Percentiles rank a stretch among this genome's conserved stretches.
Conservation (phyloP, 2,797 vertebrate species). For the Enoplosus armatus region DNA sequence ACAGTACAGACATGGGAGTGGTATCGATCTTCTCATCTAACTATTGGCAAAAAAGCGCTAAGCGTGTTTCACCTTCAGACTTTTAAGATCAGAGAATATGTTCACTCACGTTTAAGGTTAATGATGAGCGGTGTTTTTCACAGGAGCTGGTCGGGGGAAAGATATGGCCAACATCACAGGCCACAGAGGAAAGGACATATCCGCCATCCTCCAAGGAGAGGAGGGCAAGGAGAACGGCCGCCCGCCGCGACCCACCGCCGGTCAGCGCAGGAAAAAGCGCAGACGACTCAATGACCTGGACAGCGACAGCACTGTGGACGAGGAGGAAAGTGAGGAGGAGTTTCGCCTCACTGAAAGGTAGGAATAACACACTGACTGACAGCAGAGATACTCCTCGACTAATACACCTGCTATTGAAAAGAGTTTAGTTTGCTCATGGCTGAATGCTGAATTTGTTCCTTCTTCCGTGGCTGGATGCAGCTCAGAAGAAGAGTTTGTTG, state of each 20-base stretch:
- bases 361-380: neutral
- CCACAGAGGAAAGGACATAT: slow-evolving; percentile 96
- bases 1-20: neutral
- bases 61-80: neutral
- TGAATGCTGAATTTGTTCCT: neutral
- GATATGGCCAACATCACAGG: slow-evolving; percentile 99
- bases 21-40: neutral
- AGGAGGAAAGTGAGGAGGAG: slow-evolving; percentile 97
- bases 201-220: slow-evolving; percentile 91
- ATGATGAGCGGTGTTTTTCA: neutral
- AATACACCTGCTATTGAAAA: neutral
- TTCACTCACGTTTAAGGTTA: neutral
- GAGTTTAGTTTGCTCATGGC: neutral
- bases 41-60: neutral
- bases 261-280: slow-evolving; percentile 91
- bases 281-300: slow-evolving; percentile 97
- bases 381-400: no score
- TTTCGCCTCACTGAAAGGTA: slow-evolving; percentile 95
- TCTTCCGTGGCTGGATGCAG: slow-evolving; percentile 67
- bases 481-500: slow-evolving; percentile 93
- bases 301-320: slow-evolving; percentile 95
- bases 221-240: slow-evolving; percentile 94
- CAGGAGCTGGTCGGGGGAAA: slow-evolving; percentile 95
- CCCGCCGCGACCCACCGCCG: slow-evolving; percentile 80
- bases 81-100: neutral